Percentiles rank a stretch among this genome's conserved stretches.
Evolutionary conservation across 2,888 invertebrate species (phyloP).

Genomic region (Dichetophora obliterata): DNA sequence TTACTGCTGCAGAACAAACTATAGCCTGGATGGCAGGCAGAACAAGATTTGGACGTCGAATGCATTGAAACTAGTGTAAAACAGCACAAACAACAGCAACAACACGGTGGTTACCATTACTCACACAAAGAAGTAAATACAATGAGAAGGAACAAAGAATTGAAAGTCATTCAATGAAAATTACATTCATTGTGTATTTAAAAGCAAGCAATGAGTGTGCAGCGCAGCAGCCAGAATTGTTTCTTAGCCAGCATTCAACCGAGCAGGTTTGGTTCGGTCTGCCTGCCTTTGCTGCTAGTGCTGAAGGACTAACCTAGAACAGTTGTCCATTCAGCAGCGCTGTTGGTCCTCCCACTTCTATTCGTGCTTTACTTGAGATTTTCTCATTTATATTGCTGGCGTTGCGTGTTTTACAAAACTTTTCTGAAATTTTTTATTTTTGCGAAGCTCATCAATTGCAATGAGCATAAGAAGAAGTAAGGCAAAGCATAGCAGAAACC

Average conservation of each 20-base stretch:
- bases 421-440: slow-evolving; percentile 24
- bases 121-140: not conserved
- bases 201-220: not conserved
- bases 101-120: not conserved
- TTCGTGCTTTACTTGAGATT: not conserved
- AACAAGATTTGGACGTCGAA: not conserved
- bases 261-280: too few species aligned
- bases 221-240: not conserved
- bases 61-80: not conserved
- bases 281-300: not conserved
- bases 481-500: not conserved
- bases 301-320: not conserved
- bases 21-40: not conserved
- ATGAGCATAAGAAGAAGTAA: slow-evolving; percentile 14
- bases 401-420: slow-evolving; percentile 36
- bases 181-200: slow-evolving; percentile 37
- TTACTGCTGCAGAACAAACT: not conserved
- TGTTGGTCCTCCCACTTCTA: not conserved
- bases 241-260: too few species aligned
- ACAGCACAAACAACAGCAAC: not conserved
- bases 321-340: not conserved
- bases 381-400: slow-evolving; percentile 29
- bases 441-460: slow-evolving; percentile 39
- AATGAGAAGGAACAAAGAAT: slow-evolving; percentile 17
- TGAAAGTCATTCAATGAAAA: slow-evolving; percentile 44